phyloP scores from a whole-genome alignment of 1,140 invertebrate species.

The Drosophila ercepeae region DNA sequence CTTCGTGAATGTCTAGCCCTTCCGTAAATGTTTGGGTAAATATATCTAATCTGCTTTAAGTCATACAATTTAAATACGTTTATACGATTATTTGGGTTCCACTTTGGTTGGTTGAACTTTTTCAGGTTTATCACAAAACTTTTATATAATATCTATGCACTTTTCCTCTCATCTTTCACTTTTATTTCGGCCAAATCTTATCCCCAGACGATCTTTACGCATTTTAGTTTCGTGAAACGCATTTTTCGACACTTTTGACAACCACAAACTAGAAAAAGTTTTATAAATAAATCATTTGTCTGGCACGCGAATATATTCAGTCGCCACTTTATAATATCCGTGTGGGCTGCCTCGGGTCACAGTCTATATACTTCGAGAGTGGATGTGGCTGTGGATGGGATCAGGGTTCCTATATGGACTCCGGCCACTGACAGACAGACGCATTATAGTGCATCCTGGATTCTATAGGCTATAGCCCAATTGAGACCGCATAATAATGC shows the following conservation, averaged over 20 bases:
- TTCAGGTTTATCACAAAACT: no score
- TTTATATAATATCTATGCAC: background rate
- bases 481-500: conserved; percentile 72
- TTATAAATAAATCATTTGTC: conserved; percentile 76
- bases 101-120: no score
- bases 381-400: conserved; percentile 1
- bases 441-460: conserved; percentile 42
- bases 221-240: conserved; percentile 30
- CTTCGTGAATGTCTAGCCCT: conserved; percentile 8
- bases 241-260: conserved; percentile 61
- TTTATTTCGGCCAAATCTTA: background rate
- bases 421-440: conserved; percentile 59
- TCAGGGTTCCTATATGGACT: conserved; percentile 50
- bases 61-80: background rate
- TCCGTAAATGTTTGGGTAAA: conserved; percentile 1
- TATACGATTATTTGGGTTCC: no score
- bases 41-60: conserved; percentile 5
- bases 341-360: conserved; percentile 5
- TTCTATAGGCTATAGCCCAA: conserved; percentile 34
- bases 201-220: background rate
- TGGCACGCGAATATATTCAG: conserved; percentile 70
- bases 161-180: conserved; percentile 3
- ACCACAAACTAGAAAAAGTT: conserved; percentile 35
- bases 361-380: conserved; percentile 35
- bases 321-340: conserved; percentile 27